A percentile compares a stretch with the other conserved stretches of the same genome.
phyloP scores from a whole-genome alignment of 2,888 invertebrate species.

The Petrolisthes manimaculis region DNA sequence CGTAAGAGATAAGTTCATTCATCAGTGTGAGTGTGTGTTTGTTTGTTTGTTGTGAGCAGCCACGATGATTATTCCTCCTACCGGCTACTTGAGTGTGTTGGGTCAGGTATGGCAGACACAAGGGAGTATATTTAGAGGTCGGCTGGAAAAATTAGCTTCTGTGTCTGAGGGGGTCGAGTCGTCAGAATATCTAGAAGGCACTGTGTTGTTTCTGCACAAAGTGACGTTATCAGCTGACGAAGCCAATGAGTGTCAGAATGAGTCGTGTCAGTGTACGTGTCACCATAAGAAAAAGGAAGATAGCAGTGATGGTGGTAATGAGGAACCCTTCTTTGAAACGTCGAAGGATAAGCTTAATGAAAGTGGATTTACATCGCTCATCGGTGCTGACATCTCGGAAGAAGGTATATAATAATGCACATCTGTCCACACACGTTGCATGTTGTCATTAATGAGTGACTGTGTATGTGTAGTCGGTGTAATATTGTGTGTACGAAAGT shows the following conservation, averaged over 20 bases:
- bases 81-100: slow-evolving; percentile 44
- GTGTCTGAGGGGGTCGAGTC: slow-evolving; percentile 9
- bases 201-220: slow-evolving; percentile 54
- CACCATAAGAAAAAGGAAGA: slow-evolving; percentile 31
- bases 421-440: no score
- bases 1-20: no score
- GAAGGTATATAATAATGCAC: slow-evolving; percentile 16
- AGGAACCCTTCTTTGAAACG: slow-evolving; percentile 35
- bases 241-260: slow-evolving; percentile 33
- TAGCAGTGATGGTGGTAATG: background rate
- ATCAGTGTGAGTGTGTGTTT: no score
- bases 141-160: slow-evolving; percentile 24
- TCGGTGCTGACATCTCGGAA: slow-evolving; percentile 28
- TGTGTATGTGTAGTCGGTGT: no score
- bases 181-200: slow-evolving; percentile 34
- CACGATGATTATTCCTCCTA: slow-evolving; percentile 39
- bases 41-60: no score
- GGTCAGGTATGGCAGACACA: slow-evolving; percentile 50
- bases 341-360: slow-evolving; percentile 26
- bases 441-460: no score
- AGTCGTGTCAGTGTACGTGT: slow-evolving; percentile 42
- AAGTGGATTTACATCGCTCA: slow-evolving; percentile 24
- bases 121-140: slow-evolving; percentile 50
- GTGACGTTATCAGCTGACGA: slow-evolving; percentile 31
- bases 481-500: no score